A percentile compares a stretch with the other conserved stretches of the same genome.
Evolutionary conservation across 64 coral and sea anemone genomes (phyloP).

Genomic region (Dendronephthya gigantea): DNA sequence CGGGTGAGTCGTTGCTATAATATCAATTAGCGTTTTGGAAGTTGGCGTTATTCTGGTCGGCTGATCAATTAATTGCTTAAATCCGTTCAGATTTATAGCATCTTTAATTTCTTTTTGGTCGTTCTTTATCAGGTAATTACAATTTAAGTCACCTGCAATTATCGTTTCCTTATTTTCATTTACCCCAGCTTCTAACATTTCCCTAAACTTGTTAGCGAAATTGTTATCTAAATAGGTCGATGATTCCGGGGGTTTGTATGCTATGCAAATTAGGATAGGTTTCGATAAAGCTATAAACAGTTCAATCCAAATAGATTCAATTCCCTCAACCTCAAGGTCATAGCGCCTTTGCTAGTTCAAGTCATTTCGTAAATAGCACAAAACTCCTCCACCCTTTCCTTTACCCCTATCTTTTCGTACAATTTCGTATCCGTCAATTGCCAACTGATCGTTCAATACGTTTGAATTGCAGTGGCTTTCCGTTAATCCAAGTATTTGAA

Average conservation of each 20-base stretch:
- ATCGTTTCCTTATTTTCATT: slow-evolving; percentile 9
- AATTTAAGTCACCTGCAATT: not conserved
- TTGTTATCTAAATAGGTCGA: not conserved
- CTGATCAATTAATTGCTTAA: not conserved
- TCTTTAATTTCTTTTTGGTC: not conserved
- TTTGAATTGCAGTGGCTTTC: not conserved
- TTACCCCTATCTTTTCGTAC: slow-evolving; percentile 16
- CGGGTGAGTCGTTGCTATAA: slow-evolving; percentile 6
- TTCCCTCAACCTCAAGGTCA: slow-evolving; percentile 3
- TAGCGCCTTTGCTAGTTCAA: not conserved
- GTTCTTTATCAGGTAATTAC: not conserved
- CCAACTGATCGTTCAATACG: not conserved
- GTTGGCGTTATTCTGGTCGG: not conserved
- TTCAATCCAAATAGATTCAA: slow-evolving; percentile 22
- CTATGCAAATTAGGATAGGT: slow-evolving; percentile 13
- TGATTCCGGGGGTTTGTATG: not conserved
- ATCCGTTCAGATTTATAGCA: not conserved
- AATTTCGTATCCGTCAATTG: not conserved
- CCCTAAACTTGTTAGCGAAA: not conserved
- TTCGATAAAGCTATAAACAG: slow-evolving; percentile 4
- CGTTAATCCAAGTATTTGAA: not conserved
- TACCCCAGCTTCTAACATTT: not conserved
- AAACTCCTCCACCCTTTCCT: slow-evolving; percentile 6
- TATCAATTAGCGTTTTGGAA: not conserved
- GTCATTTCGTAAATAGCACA: slow-evolving; percentile 9